Conservation (phyloP, 2,888 invertebrate genomes). For the Aspidiotus rigidus region DNA sequence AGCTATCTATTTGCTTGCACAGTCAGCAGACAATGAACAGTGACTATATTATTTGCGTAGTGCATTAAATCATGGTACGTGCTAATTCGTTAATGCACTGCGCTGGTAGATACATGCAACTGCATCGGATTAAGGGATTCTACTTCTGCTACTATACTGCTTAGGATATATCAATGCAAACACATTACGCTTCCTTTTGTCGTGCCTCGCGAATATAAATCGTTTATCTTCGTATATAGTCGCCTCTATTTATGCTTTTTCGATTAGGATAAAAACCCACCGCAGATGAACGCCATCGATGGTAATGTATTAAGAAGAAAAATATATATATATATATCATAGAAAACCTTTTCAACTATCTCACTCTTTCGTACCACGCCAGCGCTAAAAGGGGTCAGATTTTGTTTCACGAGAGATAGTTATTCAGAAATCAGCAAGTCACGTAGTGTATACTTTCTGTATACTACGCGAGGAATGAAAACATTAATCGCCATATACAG, state of each 20-base stretch:
- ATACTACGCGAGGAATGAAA: no score
- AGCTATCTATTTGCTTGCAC: no score
- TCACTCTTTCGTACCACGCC: no score
- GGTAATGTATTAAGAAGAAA: neutral
- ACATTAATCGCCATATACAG: no score
- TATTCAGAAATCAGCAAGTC: no score
- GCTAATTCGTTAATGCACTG: constrained; percentile 1
- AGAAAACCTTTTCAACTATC: neutral
- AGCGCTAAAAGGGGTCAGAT: no score
- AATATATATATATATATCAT: no score
- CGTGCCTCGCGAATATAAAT: neutral
- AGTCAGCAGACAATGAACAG: neutral
- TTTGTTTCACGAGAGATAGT: no score
- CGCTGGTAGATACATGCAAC: constrained; percentile 16
- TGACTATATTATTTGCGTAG: constrained; percentile 2
- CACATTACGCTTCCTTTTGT: neutral
- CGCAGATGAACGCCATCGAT: neutral
- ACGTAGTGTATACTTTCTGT: no score
- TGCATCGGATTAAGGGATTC: constrained; percentile 29
- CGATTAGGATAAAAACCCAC: neutral
- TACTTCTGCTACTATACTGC: neutral
- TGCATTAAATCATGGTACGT: constrained; percentile 1
- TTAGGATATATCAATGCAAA: neutral
- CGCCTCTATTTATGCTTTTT: neutral
- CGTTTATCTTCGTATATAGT: neutral